A percentile compares a stretch with the other conserved stretches of the same genome.
Evolutionary conservation across 2,888 invertebrate genomes (phyloP).

Genomic region (Acanthosepion esculentum): DNA sequence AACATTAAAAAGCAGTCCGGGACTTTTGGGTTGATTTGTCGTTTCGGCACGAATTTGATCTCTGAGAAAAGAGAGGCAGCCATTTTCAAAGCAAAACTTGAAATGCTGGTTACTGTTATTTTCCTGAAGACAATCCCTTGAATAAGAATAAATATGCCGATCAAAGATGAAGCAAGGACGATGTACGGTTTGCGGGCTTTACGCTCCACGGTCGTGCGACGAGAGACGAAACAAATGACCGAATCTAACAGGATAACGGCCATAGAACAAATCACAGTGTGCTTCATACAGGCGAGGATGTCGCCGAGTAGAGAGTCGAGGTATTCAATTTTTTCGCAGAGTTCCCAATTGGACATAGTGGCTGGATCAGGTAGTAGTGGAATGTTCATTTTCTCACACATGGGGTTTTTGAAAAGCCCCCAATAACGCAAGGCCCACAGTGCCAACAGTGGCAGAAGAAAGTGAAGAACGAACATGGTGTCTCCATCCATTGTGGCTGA

Average conservation of each 20-base stretch:
- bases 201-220: neutral
- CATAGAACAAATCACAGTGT: neutral
- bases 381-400: neutral
- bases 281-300: neutral
- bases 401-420: neutral
- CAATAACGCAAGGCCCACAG: neutral
- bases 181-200: neutral
- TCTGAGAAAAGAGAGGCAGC: neutral
- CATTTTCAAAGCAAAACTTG: neutral
- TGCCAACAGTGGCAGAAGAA: neutral
- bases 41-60: neutral
- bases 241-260: neutral
- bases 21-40: neutral
- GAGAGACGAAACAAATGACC: neutral
- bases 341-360: neutral
- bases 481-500: slow-evolving; percentile 14
- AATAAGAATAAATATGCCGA: neutral
- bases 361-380: neutral
- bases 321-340: neutral
- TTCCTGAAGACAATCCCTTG: neutral
- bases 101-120: neutral
- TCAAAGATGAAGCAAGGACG: neutral
- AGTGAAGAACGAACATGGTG: neutral
- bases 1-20: neutral
- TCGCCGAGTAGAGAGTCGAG: neutral